phyloP scores from a whole-genome alignment of 1,140 invertebrate genomes.

The Ceratina calcarata region DNA sequence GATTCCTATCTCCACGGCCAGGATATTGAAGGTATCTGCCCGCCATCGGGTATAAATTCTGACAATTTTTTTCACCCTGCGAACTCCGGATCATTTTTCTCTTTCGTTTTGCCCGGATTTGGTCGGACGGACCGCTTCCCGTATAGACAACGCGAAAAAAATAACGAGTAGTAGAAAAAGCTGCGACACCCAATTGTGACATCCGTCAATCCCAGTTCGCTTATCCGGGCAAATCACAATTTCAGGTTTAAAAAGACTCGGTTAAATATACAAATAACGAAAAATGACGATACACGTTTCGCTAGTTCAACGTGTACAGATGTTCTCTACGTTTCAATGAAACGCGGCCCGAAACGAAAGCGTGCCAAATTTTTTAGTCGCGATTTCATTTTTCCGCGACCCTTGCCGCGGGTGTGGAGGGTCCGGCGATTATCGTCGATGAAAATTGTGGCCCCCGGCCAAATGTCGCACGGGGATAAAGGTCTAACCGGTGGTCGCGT shows the following conservation, averaged over 20 bases:
- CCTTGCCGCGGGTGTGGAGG: not conserved
- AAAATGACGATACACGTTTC: not conserved
- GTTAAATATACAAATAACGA: no score
- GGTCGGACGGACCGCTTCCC: not conserved
- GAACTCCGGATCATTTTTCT: not conserved
- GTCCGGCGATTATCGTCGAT: conserved; percentile 56
- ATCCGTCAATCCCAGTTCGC: conserved; percentile 23
- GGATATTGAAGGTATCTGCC: conserved; percentile 47
- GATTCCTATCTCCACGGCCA: conserved; percentile 36
- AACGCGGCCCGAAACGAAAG: no score
- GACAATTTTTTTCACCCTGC: conserved; percentile 37
- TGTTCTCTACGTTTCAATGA: no score
- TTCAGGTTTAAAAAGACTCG: no score
- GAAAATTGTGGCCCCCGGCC: conserved; percentile 63
- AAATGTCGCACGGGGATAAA: conserved; percentile 69
- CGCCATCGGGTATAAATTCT: conserved; percentile 48
- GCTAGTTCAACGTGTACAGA: no score
- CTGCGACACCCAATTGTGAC: conserved; percentile 8
- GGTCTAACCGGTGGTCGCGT: conserved; percentile 60
- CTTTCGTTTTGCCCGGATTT: not conserved
- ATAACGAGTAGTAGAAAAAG: conserved; percentile 40
- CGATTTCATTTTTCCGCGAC: conserved; percentile 29
- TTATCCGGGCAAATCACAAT: no score
- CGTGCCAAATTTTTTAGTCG: not conserved
- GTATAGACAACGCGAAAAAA: conserved; percentile 25